Evolutionary conservation across 2,113 vertebrate species (phyloP).

Genomic region (Macrotus californicus): DNA sequence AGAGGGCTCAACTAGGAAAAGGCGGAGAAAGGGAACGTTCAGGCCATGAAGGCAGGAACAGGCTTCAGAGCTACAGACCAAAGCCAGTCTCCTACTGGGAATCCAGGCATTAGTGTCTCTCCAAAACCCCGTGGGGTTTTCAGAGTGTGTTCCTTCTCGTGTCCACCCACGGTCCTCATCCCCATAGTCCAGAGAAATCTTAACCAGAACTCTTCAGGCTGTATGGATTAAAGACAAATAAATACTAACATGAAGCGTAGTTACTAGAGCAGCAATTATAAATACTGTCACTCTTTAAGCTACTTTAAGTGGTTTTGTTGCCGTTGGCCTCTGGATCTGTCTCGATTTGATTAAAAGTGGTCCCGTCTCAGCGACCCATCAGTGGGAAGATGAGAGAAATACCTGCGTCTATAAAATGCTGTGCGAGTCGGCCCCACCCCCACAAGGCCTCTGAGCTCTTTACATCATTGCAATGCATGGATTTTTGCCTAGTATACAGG

Average conservation of each 20-base stretch:
- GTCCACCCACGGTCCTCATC: neutral
- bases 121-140: neutral
- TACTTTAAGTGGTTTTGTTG: neutral
- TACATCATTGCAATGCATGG: neutral
- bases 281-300: slow-evolving; percentile 4
- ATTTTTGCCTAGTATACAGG: neutral
- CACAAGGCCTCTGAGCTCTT: neutral
- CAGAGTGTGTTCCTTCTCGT: neutral
- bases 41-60: neutral
- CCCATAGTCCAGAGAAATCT: neutral
- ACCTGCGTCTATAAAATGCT: neutral
- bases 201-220: neutral
- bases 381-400: neutral
- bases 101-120: neutral
- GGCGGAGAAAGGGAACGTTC: neutral
- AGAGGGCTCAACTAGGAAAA: neutral
- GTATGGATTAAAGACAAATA: neutral
- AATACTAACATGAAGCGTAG: neutral
- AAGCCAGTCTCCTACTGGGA: neutral
- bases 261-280: neutral
- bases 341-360: neutral
- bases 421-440: neutral
- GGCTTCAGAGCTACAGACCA: neutral
- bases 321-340: neutral
- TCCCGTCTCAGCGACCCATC: neutral